Conservation (phyloP, 2,888 invertebrate species). For the Tillus elongatus region DNA sequence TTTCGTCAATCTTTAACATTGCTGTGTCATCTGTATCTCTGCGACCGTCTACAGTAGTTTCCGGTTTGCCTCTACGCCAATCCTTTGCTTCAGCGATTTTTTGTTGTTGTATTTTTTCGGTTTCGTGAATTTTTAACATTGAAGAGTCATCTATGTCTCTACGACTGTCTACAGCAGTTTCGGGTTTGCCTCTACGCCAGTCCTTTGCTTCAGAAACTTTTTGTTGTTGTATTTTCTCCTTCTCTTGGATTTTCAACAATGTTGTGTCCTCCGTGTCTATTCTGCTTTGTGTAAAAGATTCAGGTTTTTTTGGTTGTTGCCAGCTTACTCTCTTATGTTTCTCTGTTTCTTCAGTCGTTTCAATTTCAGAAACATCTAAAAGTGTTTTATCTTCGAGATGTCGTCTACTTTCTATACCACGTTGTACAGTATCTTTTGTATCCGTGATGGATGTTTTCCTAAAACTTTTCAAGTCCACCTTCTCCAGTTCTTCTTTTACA, state of each 20-base stretch:
- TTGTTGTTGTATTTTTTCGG: conserved; percentile 16
- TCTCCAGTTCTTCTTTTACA: conserved; percentile 34
- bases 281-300: background rate
- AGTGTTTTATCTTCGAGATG: conserved; percentile 2
- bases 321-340: conserved; percentile 13
- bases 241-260: background rate
- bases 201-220: no score
- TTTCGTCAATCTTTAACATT: conserved; percentile 17
- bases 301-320: conserved; percentile 13
- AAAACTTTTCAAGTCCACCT: conserved; percentile 47
- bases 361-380: conserved; percentile 11
- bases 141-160: conserved; percentile 4
- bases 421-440: conserved; percentile 5
- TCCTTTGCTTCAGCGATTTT: no score
- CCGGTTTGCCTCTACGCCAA: conserved; percentile 7
- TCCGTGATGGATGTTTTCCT: no score
- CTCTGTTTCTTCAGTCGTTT: conserved; percentile 8
- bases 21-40: conserved; percentile 18
- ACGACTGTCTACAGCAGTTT: background rate
- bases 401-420: conserved; percentile 30
- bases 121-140: background rate
- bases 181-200: conserved; percentile 6
- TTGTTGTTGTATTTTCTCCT: conserved; percentile 16
- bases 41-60: conserved; percentile 10
- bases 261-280: conserved; percentile 1